These are phyloP conservation scores for Drosophila pachea DNA, from an alignment of 1,140 invertebrate species.

Conservation along the genomic window DNA sequence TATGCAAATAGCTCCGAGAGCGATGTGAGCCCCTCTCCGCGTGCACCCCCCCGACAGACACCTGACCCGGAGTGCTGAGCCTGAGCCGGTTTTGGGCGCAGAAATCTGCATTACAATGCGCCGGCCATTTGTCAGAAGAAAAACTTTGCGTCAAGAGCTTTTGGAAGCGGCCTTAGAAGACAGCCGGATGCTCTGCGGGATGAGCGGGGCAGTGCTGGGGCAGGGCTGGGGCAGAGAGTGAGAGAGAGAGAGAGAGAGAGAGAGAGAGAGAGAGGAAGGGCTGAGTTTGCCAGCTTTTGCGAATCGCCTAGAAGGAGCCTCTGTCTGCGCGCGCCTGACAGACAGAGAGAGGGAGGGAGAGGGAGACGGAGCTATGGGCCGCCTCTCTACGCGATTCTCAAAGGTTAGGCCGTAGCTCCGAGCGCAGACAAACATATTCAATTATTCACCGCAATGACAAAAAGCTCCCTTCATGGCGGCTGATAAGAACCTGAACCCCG, in stretches of 20 bases:
- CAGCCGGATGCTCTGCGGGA: slow-evolving; percentile 14
- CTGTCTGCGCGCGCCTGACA: no score
- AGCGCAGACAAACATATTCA: background rate
- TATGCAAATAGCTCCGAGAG: slow-evolving; percentile 31
- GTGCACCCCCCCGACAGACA: no score
- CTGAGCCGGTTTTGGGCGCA: slow-evolving; percentile 18
- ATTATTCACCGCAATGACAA: background rate
- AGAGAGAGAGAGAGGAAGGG: no score
- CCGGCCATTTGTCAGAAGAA: slow-evolving; percentile 34
- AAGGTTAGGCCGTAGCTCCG: no score
- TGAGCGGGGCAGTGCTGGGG: no score
- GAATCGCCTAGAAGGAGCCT: background rate
- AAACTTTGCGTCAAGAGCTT: background rate
- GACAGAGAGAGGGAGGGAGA: no score
- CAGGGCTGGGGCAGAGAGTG: no score
- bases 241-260: no score
- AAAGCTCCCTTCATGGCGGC: background rate
- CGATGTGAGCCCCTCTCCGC: slow-evolving; percentile 21
- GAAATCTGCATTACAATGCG: slow-evolving; percentile 46
- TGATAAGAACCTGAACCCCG: no score
- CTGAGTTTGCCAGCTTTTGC: background rate
- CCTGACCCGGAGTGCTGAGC: background rate
- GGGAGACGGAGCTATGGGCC: no score
- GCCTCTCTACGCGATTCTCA: background rate
- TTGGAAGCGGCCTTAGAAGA: background rate